These are phyloP conservation scores for Paratrypauchen microcephalus DNA, from an alignment of 2,797 vertebrate species.

Conservation along the genomic window DNA sequence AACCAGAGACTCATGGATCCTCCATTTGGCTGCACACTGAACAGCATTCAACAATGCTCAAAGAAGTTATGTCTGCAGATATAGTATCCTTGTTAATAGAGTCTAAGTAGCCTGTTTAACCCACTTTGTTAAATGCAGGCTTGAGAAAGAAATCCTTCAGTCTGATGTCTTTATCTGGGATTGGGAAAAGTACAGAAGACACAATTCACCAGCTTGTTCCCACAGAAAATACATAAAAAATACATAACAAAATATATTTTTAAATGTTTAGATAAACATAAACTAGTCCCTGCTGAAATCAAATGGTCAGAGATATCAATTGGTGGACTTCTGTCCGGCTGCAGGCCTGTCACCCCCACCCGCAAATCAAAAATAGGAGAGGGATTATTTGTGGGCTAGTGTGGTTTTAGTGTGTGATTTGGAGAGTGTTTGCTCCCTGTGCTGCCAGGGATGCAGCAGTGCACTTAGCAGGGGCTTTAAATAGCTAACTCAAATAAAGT, in stretches of 20 bases:
- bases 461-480: conserved; percentile 69
- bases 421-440: conserved; percentile 52
- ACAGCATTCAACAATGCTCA: not conserved
- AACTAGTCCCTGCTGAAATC: not conserved
- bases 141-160: too few species aligned
- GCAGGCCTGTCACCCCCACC: conserved; percentile 42
- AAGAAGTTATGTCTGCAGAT: not conserved
- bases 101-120: too few species aligned
- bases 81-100: too few species aligned
- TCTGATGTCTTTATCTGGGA: too few species aligned
- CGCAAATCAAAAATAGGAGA: conserved; percentile 66
- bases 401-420: conserved; percentile 60
- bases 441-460: conserved; percentile 42
- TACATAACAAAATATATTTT: not conserved
- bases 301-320: not conserved
- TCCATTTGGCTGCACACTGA: not conserved
- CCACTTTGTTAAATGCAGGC: not conserved
- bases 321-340: conserved; percentile 26
- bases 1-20: not conserved
- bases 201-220: not conserved
- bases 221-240: not conserved
- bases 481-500: conserved; percentile 76
- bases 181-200: not conserved
- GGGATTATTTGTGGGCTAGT: conserved; percentile 65
- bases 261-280: not conserved